Conservation (phyloP, 2,888 invertebrate genomes). For the Acleris cristana region DNA sequence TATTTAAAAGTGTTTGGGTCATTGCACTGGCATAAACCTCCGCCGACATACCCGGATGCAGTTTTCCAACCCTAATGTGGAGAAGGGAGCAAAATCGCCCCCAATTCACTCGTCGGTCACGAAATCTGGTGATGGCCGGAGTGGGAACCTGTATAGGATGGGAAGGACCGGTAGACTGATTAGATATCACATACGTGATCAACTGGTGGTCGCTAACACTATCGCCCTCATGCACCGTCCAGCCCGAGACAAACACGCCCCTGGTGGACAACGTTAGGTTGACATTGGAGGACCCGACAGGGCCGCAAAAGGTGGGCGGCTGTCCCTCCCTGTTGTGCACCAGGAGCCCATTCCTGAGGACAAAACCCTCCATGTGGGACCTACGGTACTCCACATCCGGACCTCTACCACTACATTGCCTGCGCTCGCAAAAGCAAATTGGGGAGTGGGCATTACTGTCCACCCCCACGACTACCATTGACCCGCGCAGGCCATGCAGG, state of each 20-base stretch:
- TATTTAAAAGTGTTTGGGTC: background rate
- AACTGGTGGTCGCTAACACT: conserved; percentile 43
- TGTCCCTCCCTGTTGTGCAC: background rate
- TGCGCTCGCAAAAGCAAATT: background rate
- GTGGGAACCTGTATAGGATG: conserved; percentile 16
- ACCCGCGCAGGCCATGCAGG: background rate
- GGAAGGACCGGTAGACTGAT: background rate
- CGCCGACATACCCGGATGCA: too few relatives aligned
- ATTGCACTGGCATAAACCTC: background rate
- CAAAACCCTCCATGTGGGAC: background rate
- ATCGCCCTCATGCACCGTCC: conserved; percentile 43
- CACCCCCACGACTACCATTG: background rate
- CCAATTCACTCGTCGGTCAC: too few relatives aligned
- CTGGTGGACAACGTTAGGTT: background rate
- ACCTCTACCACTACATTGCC: background rate
- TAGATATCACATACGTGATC: background rate
- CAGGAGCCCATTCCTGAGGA: background rate
- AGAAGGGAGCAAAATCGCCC: too few relatives aligned
- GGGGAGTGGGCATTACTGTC: background rate
- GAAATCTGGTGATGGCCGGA: conserved; percentile 14
- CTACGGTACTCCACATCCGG: background rate
- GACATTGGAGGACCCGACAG: background rate
- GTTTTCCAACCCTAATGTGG: too few relatives aligned
- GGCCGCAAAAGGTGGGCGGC: background rate
- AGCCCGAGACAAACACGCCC: background rate